Conservation (phyloP, 2,888 invertebrate species). For the Acanthosoma haemorrhoidale region DNA sequence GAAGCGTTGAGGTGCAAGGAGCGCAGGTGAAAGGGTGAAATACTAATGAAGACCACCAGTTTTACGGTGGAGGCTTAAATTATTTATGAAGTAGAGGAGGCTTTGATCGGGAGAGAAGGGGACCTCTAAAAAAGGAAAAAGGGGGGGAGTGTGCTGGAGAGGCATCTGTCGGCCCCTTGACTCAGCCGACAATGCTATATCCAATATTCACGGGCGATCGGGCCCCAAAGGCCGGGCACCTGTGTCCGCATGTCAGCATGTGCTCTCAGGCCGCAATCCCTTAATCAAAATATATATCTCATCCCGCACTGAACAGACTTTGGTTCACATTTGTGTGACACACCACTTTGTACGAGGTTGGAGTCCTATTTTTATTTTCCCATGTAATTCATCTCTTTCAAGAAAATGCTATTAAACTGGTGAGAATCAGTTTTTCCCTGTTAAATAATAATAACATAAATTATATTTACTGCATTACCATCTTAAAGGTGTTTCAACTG, state of each 20-base stretch:
- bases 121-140: not conserved
- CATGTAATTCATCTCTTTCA: too few relatives aligned
- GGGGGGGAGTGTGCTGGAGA: slow-evolving; percentile 1
- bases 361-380: too few relatives aligned
- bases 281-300: slow-evolving; percentile 14
- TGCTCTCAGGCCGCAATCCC: not conserved
- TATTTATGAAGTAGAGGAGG: slow-evolving; percentile 4
- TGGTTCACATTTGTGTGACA: too few relatives aligned
- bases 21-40: too few relatives aligned
- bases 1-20: too few relatives aligned
- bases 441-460: too few relatives aligned
- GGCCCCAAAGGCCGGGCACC: not conserved
- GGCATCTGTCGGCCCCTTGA: slow-evolving; percentile 25
- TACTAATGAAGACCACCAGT: not conserved
- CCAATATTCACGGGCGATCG: slow-evolving; percentile 14
- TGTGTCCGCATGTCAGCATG: slow-evolving; percentile 1
- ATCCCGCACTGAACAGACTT: not conserved
- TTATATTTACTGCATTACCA: too few relatives aligned
- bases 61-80: not conserved
- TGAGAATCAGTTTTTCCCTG: too few relatives aligned
- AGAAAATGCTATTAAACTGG: too few relatives aligned
- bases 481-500: too few relatives aligned
- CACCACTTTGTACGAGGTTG: too few relatives aligned
- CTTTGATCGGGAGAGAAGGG: slow-evolving; percentile 4
- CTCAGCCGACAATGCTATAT: slow-evolving; percentile 15